Conservation (phyloP, 2,888 invertebrate genomes). For the Diogma glabrata region DNA sequence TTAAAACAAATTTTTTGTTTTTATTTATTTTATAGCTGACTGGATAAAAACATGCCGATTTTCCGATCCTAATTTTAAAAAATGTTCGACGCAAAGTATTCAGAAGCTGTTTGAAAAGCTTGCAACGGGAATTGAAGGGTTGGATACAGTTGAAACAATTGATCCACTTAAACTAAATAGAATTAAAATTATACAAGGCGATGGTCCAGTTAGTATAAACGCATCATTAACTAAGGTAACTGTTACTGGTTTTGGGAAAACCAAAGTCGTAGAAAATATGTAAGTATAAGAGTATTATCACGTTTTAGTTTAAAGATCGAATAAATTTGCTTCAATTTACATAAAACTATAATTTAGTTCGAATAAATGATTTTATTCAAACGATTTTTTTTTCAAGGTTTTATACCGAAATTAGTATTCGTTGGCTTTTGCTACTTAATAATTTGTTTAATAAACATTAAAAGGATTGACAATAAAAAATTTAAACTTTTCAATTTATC, state of each 20-base stretch:
- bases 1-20: no score
- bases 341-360: no score
- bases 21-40: conserved; percentile 49
- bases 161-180: conserved; percentile 53
- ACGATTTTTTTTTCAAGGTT: no score
- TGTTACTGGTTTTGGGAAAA: conserved; percentile 51
- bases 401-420: no score
- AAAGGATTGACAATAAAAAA: no score
- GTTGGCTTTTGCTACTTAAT: no score
- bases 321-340: no score
- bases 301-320: no score
- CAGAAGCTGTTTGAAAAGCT: conserved; percentile 53
- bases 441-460: no score
- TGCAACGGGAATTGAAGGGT: conserved; percentile 38
- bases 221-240: conserved; percentile 53
- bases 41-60: conserved; percentile 55
- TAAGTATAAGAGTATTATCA: conserved; percentile 31
- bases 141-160: conserved; percentile 43
- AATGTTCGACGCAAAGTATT: conserved; percentile 55
- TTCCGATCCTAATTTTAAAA: conserved; percentile 48
- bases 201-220: conserved; percentile 54
- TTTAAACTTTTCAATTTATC: no score
- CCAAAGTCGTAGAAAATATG: conserved; percentile 50
- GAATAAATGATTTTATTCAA: no score
- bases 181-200: conserved; percentile 53